Evolutionary conservation across 1,140 invertebrate species (phyloP).

Genomic region (Maconellicoccus hirsutus): DNA sequence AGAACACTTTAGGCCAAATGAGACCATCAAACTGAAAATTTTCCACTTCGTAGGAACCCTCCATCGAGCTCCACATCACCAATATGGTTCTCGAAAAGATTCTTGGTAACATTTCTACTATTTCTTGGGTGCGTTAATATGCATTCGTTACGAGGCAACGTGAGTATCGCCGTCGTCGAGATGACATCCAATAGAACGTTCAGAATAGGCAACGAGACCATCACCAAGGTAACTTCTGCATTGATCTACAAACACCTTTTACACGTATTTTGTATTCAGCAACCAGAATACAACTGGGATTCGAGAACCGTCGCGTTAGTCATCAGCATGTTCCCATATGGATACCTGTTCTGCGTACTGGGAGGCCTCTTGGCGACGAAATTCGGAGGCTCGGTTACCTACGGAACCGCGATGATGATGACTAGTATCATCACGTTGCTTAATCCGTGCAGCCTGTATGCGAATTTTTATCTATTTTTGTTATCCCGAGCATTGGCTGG

Average conservation of each 20-base stretch:
- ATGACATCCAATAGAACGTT: neutral
- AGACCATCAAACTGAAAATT: neutral
- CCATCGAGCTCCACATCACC: neutral
- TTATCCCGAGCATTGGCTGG: too few relatives aligned
- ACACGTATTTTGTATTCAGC: slow-evolving; percentile 23
- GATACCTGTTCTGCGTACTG: slow-evolving; percentile 61
- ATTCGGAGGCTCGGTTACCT: slow-evolving; percentile 56
- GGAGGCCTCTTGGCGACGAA: slow-evolving; percentile 60
- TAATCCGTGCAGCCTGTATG: slow-evolving; percentile 43
- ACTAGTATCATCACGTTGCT: slow-evolving; percentile 72
- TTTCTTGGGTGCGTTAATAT: too few relatives aligned
- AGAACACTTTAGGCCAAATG: too few relatives aligned
- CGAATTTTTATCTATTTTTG: too few relatives aligned
- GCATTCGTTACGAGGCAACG: neutral
- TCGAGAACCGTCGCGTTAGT: slow-evolving; percentile 64
- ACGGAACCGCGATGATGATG: slow-evolving; percentile 64
- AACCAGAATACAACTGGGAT: slow-evolving; percentile 46
- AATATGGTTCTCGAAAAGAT: too few relatives aligned
- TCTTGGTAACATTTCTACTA: too few relatives aligned
- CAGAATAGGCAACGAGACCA: neutral
- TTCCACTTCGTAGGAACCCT: neutral
- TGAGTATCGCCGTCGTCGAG: neutral
- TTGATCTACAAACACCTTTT: too few relatives aligned
- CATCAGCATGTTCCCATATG: slow-evolving; percentile 78
- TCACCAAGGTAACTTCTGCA: too few relatives aligned